Conservation (phyloP, 1,140 invertebrate genomes). For the Pseudobourletiella spinata region DNA sequence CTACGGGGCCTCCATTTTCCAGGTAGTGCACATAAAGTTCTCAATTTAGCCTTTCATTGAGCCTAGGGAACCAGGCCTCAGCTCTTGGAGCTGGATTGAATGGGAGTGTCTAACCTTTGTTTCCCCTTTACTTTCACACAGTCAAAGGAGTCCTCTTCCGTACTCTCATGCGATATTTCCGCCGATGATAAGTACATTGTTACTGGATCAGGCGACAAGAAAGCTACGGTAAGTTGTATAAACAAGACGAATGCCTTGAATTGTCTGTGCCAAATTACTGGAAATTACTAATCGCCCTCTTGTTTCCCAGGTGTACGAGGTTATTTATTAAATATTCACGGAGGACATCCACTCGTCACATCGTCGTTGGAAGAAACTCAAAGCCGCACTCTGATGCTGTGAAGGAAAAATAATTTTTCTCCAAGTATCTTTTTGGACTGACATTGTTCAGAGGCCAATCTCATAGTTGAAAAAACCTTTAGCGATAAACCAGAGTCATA, state of each 20-base stretch:
- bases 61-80: background rate
- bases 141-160: constrained; percentile 97
- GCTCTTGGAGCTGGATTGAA: no score
- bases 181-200: constrained; percentile 98
- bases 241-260: no score
- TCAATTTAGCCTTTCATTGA: background rate
- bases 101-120: background rate
- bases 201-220: constrained; percentile 95
- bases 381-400: no score
- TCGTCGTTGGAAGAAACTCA: no score
- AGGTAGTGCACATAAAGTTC: constrained; percentile 63
- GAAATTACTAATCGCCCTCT: no score
- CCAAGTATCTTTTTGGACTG: no score
- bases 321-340: constrained; percentile 75
- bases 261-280: background rate
- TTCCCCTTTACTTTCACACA: constrained; percentile 46
- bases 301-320: constrained; percentile 91
- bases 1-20: constrained; percentile 96
- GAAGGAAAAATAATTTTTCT: no score
- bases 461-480: no score
- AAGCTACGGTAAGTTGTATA: constrained; percentile 58
- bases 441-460: no score
- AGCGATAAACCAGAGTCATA: no score
- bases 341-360: no score
- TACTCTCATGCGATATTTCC: constrained; percentile 97